These are phyloP conservation scores for Pegoplata infirma DNA, from an alignment of 2,888 invertebrate species.

Conservation along the genomic window DNA sequence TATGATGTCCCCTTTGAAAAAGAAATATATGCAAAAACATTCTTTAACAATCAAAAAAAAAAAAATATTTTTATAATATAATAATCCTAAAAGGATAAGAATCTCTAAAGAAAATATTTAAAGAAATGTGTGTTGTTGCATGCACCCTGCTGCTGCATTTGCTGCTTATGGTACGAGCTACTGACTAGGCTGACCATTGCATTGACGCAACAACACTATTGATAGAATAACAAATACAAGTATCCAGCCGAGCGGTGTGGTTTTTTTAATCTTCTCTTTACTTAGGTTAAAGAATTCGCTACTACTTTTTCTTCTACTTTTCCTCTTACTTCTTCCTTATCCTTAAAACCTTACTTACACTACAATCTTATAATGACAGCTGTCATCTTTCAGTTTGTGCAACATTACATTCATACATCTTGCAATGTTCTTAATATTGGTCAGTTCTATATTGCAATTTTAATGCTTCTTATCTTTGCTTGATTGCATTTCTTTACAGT, in stretches of 20 bases:
- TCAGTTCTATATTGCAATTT: slow-evolving; percentile 34
- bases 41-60: background rate
- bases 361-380: background rate
- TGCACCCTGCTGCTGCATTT: background rate
- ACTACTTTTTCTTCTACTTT: slow-evolving; percentile 4
- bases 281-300: background rate
- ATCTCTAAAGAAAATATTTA: background rate
- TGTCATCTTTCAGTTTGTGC: background rate
- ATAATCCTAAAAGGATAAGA: slow-evolving; percentile 10
- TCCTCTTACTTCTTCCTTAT: background rate
- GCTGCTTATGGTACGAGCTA: slow-evolving; percentile 3
- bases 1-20: background rate
- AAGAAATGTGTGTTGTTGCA: background rate
- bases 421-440: no score
- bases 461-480: slow-evolving; percentile 56
- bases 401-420: no score
- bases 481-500: slow-evolving; percentile 55
- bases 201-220: background rate
- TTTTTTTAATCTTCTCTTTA: slow-evolving; percentile 32
- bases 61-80: background rate
- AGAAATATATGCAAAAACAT: background rate
- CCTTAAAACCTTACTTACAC: background rate
- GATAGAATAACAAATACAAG: background rate
- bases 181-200: slow-evolving; percentile 13
- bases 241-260: slow-evolving; percentile 29